Evolutionary conservation across 2,888 invertebrate species (phyloP).

Genomic region (Hyalella azteca): DNA sequence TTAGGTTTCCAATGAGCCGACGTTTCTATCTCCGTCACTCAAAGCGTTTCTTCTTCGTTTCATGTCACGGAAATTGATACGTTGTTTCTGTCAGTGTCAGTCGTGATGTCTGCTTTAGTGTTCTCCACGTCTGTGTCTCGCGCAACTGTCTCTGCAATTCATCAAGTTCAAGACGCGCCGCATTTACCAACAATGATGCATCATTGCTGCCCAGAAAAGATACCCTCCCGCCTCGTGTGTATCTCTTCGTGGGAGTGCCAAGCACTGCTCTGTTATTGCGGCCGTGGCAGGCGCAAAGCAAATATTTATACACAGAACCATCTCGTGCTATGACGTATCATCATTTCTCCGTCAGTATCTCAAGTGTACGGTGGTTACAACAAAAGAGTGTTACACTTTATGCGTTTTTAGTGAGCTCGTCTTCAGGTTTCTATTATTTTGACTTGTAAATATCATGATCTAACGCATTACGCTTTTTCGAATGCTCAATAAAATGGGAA

Average conservation of each 20-base stretch:
- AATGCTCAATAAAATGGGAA: no score
- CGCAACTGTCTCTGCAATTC: constrained; percentile 2
- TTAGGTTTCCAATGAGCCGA: no score
- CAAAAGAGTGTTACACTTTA: no score
- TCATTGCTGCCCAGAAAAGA: background rate
- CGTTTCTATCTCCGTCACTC: no score
- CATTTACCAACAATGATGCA: constrained; percentile 27
- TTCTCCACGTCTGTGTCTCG: background rate
- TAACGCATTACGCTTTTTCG: no score
- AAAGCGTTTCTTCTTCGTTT: no score
- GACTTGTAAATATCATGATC: no score
- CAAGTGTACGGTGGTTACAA: no score
- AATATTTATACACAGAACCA: constrained; percentile 27
- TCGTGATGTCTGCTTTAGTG: background rate
- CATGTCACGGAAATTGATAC: background rate
- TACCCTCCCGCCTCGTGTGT: background rate
- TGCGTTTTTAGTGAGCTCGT: no score
- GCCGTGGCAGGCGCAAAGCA: constrained; percentile 3
- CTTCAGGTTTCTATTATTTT: no score
- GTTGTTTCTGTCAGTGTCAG: constrained; percentile 5
- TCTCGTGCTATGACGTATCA: background rate
- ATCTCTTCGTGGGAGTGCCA: constrained; percentile 7
- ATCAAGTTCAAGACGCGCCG: background rate
- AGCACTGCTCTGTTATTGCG: background rate
- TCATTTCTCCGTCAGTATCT: no score